A percentile compares a stretch with the other conserved stretches of the same genome.
Evolutionary conservation across 2,113 vertebrate genomes (phyloP).

Genomic region (Sardina pilchardus): DNA sequence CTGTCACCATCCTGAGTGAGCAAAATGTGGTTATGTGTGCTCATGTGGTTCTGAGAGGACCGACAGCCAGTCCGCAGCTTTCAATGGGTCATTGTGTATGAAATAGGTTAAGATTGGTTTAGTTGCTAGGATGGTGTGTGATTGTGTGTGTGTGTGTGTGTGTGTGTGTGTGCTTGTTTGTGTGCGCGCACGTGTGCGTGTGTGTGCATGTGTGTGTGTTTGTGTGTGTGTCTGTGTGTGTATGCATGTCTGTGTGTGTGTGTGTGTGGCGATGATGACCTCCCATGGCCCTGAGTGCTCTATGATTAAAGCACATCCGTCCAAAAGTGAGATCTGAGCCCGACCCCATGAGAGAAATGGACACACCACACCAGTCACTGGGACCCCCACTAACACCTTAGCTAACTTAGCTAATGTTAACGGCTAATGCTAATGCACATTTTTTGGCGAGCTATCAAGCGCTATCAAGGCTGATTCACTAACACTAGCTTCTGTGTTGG

Average conservation of each 20-base stretch:
- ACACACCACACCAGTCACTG: neutral
- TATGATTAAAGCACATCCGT: constrained; percentile 61
- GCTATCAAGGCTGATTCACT: neutral
- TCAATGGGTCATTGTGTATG: neutral
- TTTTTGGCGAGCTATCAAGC: too few relatives aligned
- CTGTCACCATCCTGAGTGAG: neutral
- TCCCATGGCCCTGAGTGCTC: constrained; percentile 63
- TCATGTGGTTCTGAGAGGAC: neutral
- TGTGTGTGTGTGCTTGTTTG: neutral
- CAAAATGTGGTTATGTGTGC: neutral
- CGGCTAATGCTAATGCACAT: neutral
- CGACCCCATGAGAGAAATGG: neutral
- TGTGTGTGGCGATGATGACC: constrained; percentile 59
- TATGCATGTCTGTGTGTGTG: constrained; percentile 8
- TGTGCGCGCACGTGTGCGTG: neutral
- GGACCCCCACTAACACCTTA: neutral
- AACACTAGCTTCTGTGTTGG: neutral
- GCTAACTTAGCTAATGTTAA: neutral
- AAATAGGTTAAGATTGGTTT: constrained; percentile 13
- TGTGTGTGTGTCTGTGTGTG: constrained; percentile 26
- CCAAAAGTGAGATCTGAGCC: constrained; percentile 62
- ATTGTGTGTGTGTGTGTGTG: constrained; percentile 15
- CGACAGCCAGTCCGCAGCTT: neutral
- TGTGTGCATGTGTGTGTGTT: constrained; percentile 26
- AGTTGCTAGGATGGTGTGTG: constrained; percentile 10